Evolutionary conservation across 1,140 invertebrate species (phyloP).

Genomic region (Eupeodes corollae): DNA sequence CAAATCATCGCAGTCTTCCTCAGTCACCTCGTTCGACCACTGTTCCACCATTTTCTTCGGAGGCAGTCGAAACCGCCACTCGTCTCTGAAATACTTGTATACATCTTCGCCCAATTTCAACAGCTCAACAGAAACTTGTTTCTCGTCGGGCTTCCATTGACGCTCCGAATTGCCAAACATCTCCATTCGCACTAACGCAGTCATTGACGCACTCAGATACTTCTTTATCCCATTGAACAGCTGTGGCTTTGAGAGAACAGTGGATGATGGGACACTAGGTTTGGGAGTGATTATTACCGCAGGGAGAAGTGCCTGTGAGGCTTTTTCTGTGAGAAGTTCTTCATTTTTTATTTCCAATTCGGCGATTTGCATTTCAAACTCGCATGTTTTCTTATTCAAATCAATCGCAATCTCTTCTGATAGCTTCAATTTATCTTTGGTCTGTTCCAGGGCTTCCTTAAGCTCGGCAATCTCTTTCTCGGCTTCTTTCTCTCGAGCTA

Average conservation of each 20-base stretch:
- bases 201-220: constrained; percentile 26
- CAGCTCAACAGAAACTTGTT: constrained; percentile 19
- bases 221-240: constrained; percentile 29
- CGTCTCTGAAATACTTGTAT: constrained; percentile 24
- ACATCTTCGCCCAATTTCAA: constrained; percentile 22
- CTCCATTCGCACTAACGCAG: constrained; percentile 29
- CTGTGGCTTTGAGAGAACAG: constrained; percentile 17
- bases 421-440: too few relatives aligned
- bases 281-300: neutral
- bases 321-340: constrained; percentile 1
- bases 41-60: constrained; percentile 12
- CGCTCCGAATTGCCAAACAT: constrained; percentile 26
- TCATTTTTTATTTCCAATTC: constrained; percentile 1
- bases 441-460: neutral
- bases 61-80: constrained; percentile 30
- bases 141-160: constrained; percentile 27
- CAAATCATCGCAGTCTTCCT: too few relatives aligned
- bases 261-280: neutral
- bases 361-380: neutral
- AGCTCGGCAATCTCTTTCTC: neutral
- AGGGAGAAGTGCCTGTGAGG: neutral
- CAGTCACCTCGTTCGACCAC: constrained; percentile 12
- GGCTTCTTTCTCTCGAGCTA: neutral
- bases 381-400: too few relatives aligned
- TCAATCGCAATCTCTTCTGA: too few relatives aligned